Percentiles rank a stretch among this genome's conserved stretches.
These are phyloP conservation scores for Enhydra lutris DNA, from an alignment of 2,113 vertebrate species.

Conservation along the genomic window DNA sequence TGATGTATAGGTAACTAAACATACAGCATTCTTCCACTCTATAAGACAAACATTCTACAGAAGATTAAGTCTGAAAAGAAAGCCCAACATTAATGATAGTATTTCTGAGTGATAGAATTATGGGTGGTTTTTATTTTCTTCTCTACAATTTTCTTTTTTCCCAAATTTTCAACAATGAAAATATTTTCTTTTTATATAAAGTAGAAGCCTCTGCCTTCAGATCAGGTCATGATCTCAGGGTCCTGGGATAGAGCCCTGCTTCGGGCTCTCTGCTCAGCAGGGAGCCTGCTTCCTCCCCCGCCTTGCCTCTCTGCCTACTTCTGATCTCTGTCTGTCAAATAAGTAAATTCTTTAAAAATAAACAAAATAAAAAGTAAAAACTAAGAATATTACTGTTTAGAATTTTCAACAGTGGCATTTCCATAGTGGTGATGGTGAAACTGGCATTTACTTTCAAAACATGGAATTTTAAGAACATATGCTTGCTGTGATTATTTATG, in stretches of 20 bases:
- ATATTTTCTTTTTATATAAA: neutral
- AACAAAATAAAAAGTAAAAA: neutral
- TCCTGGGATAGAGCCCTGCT: too few species aligned
- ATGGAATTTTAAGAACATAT: neutral
- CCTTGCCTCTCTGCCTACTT: too few species aligned
- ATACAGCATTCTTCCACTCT: neutral
- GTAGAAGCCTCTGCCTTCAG: too few species aligned
- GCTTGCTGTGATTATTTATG: conserved; percentile 39
- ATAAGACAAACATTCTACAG: neutral
- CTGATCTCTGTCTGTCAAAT: too few species aligned
- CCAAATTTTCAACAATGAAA: neutral
- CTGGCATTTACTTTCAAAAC: conserved; percentile 15
- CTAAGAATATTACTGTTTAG: neutral
- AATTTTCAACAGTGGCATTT: neutral
- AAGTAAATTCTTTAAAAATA: too few species aligned
- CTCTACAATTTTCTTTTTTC: neutral
- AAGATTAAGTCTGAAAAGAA: neutral
- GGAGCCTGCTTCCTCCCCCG: too few species aligned
- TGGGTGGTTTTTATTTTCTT: neutral
- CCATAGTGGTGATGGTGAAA: neutral
- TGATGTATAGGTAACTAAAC: neutral
- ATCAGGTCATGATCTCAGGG: too few species aligned
- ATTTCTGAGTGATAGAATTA: neutral
- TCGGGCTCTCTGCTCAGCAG: too few species aligned
- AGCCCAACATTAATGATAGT: neutral